Evolutionary conservation across 2,888 invertebrate species (phyloP).

Genomic region (Acanthosepion lycidas): DNA sequence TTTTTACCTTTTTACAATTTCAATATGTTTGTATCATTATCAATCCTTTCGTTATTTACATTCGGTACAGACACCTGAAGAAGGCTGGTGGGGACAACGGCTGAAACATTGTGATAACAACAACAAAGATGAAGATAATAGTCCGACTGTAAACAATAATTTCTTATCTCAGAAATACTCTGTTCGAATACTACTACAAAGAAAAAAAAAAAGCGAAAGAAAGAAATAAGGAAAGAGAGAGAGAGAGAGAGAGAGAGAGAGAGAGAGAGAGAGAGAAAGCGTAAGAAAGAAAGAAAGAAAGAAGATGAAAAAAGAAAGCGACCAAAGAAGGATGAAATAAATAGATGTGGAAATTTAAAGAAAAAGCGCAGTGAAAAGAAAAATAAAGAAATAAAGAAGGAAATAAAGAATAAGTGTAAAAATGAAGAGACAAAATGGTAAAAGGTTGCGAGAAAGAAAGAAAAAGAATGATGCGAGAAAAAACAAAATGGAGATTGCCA

Average conservation of each 20-base stretch:
- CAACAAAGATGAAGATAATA: too few relatives aligned
- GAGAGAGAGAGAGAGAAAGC: not conserved
- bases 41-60: too few relatives aligned
- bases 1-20: too few relatives aligned
- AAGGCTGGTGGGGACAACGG: too few relatives aligned
- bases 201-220: not conserved
- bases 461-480: not conserved
- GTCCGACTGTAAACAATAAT: too few relatives aligned
- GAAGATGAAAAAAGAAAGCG: not conserved
- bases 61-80: too few relatives aligned
- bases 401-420: too few relatives aligned
- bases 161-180: too few relatives aligned
- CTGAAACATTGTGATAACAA: too few relatives aligned
- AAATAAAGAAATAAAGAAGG: not conserved
- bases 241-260: not conserved
- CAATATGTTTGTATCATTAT: too few relatives aligned
- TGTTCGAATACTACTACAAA: not conserved
- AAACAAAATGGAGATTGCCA: too few relatives aligned
- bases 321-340: not conserved
- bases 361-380: not conserved
- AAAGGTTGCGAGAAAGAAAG: not conserved
- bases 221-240: not conserved
- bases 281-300: not conserved
- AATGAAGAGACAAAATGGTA: too few relatives aligned
- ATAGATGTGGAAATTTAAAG: not conserved